These are phyloP conservation scores for Cryptosula pallasiana DNA, from an alignment of 2,888 invertebrate genomes.

Conservation along the genomic window DNA sequence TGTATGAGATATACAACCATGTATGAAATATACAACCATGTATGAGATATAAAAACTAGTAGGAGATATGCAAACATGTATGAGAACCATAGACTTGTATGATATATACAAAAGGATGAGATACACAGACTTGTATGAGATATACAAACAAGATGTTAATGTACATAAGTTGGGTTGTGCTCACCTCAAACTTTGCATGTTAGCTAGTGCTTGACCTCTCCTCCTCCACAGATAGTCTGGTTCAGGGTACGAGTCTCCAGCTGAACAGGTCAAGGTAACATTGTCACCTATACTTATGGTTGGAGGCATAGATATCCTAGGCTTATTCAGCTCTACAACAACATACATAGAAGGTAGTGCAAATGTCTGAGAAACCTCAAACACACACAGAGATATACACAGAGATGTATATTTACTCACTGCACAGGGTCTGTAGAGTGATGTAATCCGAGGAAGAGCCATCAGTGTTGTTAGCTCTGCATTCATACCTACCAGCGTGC, in stretches of 20 bases:
- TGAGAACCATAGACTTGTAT: no score
- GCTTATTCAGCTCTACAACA: neutral
- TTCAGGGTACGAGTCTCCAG: constrained; percentile 12
- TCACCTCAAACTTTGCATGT: neutral
- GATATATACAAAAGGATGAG: no score
- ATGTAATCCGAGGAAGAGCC: neutral
- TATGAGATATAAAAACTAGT: no score
- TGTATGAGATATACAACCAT: no score
- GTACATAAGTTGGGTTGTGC: no score
- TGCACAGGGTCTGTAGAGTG: neutral
- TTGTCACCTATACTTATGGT: neutral
- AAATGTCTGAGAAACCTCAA: neutral
- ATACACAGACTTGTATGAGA: no score
- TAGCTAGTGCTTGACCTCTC: neutral
- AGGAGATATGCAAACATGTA: no score
- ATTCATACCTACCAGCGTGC: neutral
- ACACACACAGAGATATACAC: neutral
- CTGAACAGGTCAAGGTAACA: neutral
- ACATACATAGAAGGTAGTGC: neutral
- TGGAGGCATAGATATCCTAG: neutral
- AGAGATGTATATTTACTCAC: neutral
- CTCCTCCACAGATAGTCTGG: neutral
- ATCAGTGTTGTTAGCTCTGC: constrained; percentile 7
- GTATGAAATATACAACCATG: no score
- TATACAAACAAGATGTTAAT: no score